These are phyloP conservation scores for Coendou prehensilis DNA, from an alignment of 2,797 vertebrate species.

Conservation along the genomic window DNA sequence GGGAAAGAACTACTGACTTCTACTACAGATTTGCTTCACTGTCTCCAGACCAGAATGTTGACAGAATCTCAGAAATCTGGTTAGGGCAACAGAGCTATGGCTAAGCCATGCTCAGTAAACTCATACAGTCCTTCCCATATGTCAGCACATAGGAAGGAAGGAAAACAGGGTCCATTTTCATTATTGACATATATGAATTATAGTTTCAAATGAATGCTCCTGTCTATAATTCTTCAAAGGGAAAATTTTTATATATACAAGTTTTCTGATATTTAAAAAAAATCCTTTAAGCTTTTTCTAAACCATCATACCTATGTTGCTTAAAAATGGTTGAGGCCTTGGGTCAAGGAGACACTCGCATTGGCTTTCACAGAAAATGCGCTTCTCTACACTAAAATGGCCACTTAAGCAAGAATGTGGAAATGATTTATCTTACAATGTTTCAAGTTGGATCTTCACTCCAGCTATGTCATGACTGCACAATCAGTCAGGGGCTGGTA, in stretches of 20 bases:
- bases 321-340: slow-evolving; percentile 92
- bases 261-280: neutral
- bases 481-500: slow-evolving; percentile 91
- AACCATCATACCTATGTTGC: slow-evolving; percentile 89
- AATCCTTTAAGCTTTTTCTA: slow-evolving; percentile 86
- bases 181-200: slow-evolving; percentile 1
- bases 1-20: neutral
- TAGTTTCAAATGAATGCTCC: slow-evolving; percentile 48
- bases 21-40: neutral
- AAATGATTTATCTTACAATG: slow-evolving; percentile 95
- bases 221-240: slow-evolving; percentile 56
- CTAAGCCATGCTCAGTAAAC: neutral
- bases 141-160: slow-evolving; percentile 32
- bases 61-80: neutral
- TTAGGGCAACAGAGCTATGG: neutral
- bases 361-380: slow-evolving; percentile 92
- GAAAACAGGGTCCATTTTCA: neutral
- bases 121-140: accelerated
- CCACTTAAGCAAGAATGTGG: slow-evolving; percentile 96
- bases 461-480: slow-evolving; percentile 88
- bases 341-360: slow-evolving; percentile 93
- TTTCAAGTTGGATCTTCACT: slow-evolving; percentile 89
- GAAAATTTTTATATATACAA: slow-evolving; percentile 59
- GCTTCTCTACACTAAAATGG: slow-evolving; percentile 93
- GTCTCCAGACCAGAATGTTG: neutral